Evolutionary conservation across 2,888 invertebrate genomes (phyloP), one percentile per base, ranked within the genome.

Genomic region (Lasiommata megera): DNA sequence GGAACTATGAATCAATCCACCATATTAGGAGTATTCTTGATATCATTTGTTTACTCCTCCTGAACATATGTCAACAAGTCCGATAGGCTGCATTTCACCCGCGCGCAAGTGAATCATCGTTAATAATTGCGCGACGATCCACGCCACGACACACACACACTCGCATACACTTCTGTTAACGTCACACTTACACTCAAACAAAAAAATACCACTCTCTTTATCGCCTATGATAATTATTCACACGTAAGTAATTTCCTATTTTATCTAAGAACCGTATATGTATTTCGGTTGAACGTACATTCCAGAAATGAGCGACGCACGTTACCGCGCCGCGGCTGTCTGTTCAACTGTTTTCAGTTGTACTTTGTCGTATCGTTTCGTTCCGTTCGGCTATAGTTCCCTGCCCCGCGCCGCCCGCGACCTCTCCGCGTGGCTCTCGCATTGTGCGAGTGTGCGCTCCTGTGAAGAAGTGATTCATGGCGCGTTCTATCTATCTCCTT

Each of bases 401-500:
- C 67, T 54, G 64, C 65, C 67, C 69, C 81, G 72, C 82, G 71
- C 82, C 67, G 76, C 78, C 77, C 78, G 73, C 82, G 71, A 74
- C 74, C 79, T 71, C 77, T 74, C 79, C 79, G 79, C 79, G 76
- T 80, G 77, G 56, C 60, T 59, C 62, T 61, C 65, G 52, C 55
- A 37, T 56, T 60, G 60, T 59, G 46, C 63, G 60, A 62, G 65
- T 60, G 63, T 81, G 80, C 79, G 80, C 82, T 77, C 78, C 81
- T 82, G 82, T 78, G 80, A 60, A 84, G 85, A 88, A 90, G 89
- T 90, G 89, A 90, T 90, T 90, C 89, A 90, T 88, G 88, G 88
- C 85, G 89, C 85, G 87, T 88, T 88, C 84, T 88, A 88, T 88
- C 89, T 88, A 88, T 90, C 90, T 90, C 89, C 82, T 87, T 88